These are phyloP conservation scores for Beris chalybata DNA, from an alignment of 2,888 invertebrate species.

Conservation along the genomic window DNA sequence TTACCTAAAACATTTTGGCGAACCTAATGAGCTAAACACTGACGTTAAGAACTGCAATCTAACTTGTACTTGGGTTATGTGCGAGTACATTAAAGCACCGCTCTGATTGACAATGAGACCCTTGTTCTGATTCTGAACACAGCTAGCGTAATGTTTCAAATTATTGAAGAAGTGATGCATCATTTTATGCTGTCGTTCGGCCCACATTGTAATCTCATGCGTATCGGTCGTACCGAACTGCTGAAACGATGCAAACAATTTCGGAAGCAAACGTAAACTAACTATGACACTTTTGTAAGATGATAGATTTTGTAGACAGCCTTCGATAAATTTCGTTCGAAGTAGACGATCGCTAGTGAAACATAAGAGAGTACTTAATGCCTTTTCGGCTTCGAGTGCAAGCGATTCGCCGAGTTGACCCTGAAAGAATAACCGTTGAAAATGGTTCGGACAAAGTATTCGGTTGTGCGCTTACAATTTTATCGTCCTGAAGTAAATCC, in stretches of 20 bases:
- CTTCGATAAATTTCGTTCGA: conserved; percentile 92
- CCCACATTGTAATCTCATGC: conserved; percentile 88
- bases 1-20: conserved; percentile 83
- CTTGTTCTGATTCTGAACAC: conserved; percentile 49
- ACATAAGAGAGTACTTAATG: conserved; percentile 83
- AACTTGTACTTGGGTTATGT: conserved; percentile 88
- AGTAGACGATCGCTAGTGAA: conserved; percentile 89
- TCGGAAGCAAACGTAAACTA: conserved; percentile 83
- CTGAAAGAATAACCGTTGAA: conserved; percentile 55
- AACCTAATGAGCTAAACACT: conserved; percentile 86
- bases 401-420: conserved; percentile 86
- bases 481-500: conserved; percentile 91
- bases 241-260: conserved; percentile 88
- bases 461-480: conserved; percentile 66
- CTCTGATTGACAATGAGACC: conserved; percentile 47
- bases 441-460: background rate
- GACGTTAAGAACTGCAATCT: conserved; percentile 89
- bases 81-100: conserved; percentile 63
- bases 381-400: conserved; percentile 92
- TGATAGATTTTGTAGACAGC: conserved; percentile 86
- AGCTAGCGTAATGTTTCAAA: conserved; percentile 70
- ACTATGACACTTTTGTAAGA: conserved; percentile 89
- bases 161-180: conserved; percentile 91
- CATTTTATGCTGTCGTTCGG: conserved; percentile 89
- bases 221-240: conserved; percentile 85